Conservation (phyloP, 2,113 vertebrate genomes). For the Orycteropus afer region DNA sequence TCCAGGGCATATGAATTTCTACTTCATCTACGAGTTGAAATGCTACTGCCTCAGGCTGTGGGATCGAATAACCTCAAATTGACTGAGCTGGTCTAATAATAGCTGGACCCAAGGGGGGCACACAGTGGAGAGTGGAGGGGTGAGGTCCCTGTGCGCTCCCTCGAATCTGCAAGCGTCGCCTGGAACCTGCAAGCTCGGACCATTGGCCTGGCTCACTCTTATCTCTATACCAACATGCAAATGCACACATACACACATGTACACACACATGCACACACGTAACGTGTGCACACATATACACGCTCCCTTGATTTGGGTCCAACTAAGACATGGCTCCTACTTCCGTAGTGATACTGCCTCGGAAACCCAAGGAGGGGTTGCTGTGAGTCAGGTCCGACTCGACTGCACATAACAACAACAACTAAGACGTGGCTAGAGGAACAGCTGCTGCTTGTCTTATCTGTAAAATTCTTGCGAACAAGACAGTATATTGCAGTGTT, state of each 20-base stretch:
- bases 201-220: rapidly evolving
- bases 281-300: too few species aligned
- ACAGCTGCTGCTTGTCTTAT: too few species aligned
- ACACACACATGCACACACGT: rapidly evolving
- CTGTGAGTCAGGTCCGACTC: too few species aligned
- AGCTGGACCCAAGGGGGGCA: not conserved
- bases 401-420: too few species aligned
- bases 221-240: rapidly evolving
- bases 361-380: too few species aligned
- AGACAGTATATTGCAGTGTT: rapidly evolving
- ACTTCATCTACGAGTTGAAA: conserved; percentile 60
- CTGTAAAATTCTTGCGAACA: not conserved
- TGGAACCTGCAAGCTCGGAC: not conserved
- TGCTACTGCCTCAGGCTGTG: not conserved
- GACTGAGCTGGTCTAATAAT: not conserved
- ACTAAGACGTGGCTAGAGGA: not conserved
- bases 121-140: too few species aligned
- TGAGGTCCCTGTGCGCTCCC: too few species aligned
- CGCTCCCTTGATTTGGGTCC: not conserved
- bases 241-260: rapidly evolving
- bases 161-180: too few species aligned
- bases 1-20: conserved; percentile 9
- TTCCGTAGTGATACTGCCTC: too few species aligned
- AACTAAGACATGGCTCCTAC: too few species aligned
- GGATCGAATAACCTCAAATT: not conserved